A percentile compares a stretch with the other conserved stretches of the same genome.
phyloP scores from a whole-genome alignment of 2,797 vertebrate genomes.

The Xenopus petersii region DNA sequence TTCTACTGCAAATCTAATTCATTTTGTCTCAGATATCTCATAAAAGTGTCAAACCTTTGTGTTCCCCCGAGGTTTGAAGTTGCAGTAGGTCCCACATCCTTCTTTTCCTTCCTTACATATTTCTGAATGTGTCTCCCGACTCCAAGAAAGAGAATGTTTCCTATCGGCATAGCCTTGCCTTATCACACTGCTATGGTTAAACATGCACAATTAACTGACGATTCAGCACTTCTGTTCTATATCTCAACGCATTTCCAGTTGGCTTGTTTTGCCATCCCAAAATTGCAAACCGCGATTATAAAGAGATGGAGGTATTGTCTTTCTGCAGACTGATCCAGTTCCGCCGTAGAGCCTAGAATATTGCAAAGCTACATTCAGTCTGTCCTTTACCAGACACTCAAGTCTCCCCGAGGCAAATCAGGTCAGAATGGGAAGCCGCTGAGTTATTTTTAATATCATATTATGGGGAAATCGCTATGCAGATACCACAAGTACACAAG shows the following conservation, averaged over 20 bases:
- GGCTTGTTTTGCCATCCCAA: slow-evolving; percentile 15
- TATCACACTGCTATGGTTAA: too few species aligned
- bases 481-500: slow-evolving; percentile 2
- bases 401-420: slow-evolving; percentile 14
- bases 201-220: too few species aligned
- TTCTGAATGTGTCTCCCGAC: too few species aligned
- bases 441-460: slow-evolving; percentile 2
- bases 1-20: too few species aligned
- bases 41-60: too few species aligned
- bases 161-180: too few species aligned
- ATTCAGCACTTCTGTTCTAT: slow-evolving; percentile 27
- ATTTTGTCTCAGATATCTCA: too few species aligned
- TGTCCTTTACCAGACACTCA: slow-evolving; percentile 20
- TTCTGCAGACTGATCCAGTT: slow-evolving; percentile 20
- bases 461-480: not conserved
- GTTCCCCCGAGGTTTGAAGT: too few species aligned
- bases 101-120: too few species aligned
- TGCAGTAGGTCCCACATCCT: too few species aligned
- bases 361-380: slow-evolving; percentile 15
- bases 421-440: not conserved
- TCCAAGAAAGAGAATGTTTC: too few species aligned
- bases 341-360: slow-evolving; percentile 5
- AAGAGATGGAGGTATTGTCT: slow-evolving; percentile 15
- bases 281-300: slow-evolving; percentile 21
- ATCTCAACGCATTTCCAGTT: slow-evolving; percentile 21